phyloP scores from a whole-genome alignment of 2,888 invertebrate genomes.

The Brachyopa scutellaris region DNA sequence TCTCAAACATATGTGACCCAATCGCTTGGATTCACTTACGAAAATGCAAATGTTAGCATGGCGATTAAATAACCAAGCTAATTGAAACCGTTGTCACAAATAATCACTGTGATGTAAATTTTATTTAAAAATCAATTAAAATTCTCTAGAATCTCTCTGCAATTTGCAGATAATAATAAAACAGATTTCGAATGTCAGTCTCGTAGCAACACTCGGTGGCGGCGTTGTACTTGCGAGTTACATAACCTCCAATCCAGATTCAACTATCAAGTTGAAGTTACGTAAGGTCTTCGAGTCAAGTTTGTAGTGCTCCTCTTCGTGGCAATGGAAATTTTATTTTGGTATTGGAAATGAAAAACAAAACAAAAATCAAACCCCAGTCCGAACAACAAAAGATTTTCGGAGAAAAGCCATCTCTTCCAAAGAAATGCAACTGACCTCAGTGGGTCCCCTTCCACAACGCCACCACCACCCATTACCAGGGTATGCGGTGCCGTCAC shows the following conservation, averaged over 20 bases:
- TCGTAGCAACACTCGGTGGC: neutral
- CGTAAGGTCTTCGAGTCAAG: neutral
- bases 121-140: neutral
- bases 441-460: neutral
- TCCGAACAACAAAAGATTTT: neutral
- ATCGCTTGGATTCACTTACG: neutral
- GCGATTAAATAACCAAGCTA: neutral
- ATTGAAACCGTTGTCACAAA: neutral
- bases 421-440: constrained; percentile 32
- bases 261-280: constrained; percentile 6
- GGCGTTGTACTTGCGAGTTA: neutral
- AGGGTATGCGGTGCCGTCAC: neutral
- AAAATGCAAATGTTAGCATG: constrained; percentile 4
- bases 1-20: neutral
- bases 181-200: neutral
- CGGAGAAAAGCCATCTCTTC: constrained; percentile 16
- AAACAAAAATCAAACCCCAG: neutral
- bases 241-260: constrained; percentile 5
- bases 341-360: neutral
- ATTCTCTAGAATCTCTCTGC: neutral
- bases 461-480: neutral
- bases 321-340: constrained; percentile 8
- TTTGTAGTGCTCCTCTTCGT: no score
- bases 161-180: neutral
- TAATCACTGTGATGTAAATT: neutral